phyloP scores from a whole-genome alignment of 2,888 invertebrate genomes.

The Drosophila suboccidentalis region DNA sequence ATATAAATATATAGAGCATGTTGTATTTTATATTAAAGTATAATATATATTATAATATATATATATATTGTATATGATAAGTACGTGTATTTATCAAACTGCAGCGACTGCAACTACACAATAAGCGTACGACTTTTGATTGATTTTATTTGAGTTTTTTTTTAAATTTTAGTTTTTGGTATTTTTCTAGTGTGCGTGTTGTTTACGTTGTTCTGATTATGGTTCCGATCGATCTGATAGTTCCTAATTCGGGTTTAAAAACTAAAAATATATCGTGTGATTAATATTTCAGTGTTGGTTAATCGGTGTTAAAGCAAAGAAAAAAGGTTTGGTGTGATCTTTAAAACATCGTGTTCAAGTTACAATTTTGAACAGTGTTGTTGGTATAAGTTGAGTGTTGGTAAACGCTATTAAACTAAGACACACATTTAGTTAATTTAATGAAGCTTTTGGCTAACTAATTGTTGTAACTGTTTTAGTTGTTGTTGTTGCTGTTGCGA shows the following conservation, averaged over 20 bases:
- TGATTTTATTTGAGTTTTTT: slow-evolving; percentile 25
- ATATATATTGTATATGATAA: slow-evolving; percentile 51
- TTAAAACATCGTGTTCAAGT: neutral
- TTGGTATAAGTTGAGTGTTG: slow-evolving; percentile 48
- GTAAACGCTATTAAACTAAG: slow-evolving; percentile 76
- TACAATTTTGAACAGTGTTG: slow-evolving; percentile 11
- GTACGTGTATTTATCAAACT: slow-evolving; percentile 60
- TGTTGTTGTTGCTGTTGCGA: slow-evolving; percentile 46
- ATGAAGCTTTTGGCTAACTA: slow-evolving; percentile 70
- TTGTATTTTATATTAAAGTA: slow-evolving; percentile 40
- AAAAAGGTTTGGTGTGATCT: slow-evolving; percentile 16
- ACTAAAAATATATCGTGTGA: slow-evolving; percentile 11
- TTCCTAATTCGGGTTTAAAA: slow-evolving; percentile 15
- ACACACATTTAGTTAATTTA: slow-evolving; percentile 79
- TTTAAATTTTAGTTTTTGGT: slow-evolving; percentile 5
- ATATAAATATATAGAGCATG: slow-evolving; percentile 39
- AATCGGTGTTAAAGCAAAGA: slow-evolving; percentile 28
- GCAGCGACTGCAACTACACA: slow-evolving; percentile 78
- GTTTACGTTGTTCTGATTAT: slow-evolving; percentile 15
- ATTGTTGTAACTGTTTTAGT: slow-evolving; percentile 28
- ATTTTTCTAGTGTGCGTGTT: slow-evolving; percentile 30
- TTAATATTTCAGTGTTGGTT: slow-evolving; percentile 20
- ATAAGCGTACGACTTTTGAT: slow-evolving; percentile 65
- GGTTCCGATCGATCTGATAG: slow-evolving; percentile 7
- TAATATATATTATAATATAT: slow-evolving; percentile 44